Evolutionary conservation across 2,797 vertebrate genomes (phyloP), one percentile per base, ranked within the genome.

Genomic region (Argentina silus): DNA sequence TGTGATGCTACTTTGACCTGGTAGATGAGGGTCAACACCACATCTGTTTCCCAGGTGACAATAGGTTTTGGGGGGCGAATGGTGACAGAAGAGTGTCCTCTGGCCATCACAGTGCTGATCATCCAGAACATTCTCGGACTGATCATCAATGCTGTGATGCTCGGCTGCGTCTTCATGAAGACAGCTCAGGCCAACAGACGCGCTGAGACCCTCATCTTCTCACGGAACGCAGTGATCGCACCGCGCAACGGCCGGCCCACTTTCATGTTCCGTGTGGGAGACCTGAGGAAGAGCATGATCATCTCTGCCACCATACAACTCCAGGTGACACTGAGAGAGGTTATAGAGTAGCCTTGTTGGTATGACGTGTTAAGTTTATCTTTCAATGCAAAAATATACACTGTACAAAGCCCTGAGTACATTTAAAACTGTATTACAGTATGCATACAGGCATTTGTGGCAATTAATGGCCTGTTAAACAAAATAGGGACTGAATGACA

Each of bases 161-260:
- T 99, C 23, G 98, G 98, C 73, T 99, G 98, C 70, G 97, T 99
- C 56, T 99, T 99, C 91, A 99, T 99, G 98, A 99, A 99, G 88
- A 99, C 98, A 0, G 97, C 98, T 0, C 98, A 99, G 87, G 97
- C 98, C 17, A 98, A 99, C 91, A 88, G 98, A 0, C 90, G 98
- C 8, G 98, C 98, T 0, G 98, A 99, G 88, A 99, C 98, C 0
- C 89, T 99, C 78, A 99, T 99, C 87, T 99, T 99, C 92, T 99
- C 97, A 72, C 93, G 96, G 17, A 96, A 96, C 4, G 98, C 97
- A 0, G 96, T 99, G 72, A 95, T 99, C 0, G 94, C 97, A 0
- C 93, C 96, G 0, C 93, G 97, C 6, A 97, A 98, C 0, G 95
- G 97, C 53, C 95, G 94, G 6, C 95, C 97, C 0, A 96, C 97